A percentile compares a stretch with the other conserved stretches of the same genome.
These are phyloP conservation scores for Propithecus deckenii DNA, from an alignment of 2,797 vertebrate species.

Conservation along the genomic window DNA sequence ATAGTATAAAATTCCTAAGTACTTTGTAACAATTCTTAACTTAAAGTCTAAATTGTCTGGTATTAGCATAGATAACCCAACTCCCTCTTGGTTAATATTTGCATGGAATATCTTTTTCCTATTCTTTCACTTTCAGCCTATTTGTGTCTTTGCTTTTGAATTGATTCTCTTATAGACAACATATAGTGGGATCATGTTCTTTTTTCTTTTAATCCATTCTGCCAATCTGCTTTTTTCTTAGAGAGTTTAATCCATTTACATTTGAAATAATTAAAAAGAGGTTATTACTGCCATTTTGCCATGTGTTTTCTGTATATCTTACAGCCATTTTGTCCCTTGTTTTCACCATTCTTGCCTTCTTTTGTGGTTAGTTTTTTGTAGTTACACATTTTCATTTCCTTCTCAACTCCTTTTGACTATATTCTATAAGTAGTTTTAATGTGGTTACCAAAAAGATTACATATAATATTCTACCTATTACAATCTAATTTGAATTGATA, in stretches of 20 bases:
- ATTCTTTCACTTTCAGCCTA: neutral
- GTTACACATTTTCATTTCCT: neutral
- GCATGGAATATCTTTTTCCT: neutral
- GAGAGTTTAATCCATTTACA: neutral
- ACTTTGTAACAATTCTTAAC: neutral
- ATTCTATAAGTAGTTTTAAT: neutral
- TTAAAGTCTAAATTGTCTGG: neutral
- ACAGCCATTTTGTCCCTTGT: neutral
- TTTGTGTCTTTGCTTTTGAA: neutral
- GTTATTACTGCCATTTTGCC: neutral
- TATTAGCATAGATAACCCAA: neutral
- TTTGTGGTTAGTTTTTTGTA: neutral
- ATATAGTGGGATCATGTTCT: neutral
- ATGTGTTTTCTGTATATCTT: neutral
- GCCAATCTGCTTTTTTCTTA: neutral
- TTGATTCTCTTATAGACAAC: neutral
- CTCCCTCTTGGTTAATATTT: neutral
- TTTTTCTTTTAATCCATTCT: neutral
- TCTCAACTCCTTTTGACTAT: neutral
- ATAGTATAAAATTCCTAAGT: neutral
- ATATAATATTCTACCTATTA: neutral
- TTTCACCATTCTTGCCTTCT: neutral
- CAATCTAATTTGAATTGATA: neutral
- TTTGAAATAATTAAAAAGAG: neutral
- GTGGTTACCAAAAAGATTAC: neutral